Evolutionary conservation across 1,140 invertebrate genomes (phyloP).

Genomic region (Euschistus heros): DNA sequence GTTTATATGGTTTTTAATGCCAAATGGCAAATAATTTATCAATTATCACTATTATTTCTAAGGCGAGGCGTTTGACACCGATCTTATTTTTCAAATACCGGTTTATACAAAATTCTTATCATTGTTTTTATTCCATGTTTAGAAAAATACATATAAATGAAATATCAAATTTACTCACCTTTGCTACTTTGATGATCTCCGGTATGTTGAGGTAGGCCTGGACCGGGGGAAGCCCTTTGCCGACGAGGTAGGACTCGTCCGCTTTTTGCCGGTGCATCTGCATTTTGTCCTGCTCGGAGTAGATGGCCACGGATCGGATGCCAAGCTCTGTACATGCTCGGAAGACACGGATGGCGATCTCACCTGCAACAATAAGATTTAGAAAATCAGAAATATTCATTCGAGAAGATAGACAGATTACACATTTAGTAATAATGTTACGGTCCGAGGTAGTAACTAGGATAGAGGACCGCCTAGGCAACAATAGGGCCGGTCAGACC

Average conservation of each 20-base stretch:
- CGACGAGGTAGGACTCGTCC: constrained; percentile 96
- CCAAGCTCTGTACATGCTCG: constrained; percentile 95
- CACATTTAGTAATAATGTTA: too few species aligned
- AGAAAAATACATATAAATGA: background rate
- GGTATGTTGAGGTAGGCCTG: constrained; percentile 95
- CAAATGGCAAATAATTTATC: too few species aligned
- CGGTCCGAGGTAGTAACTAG: too few species aligned
- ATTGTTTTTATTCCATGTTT: background rate
- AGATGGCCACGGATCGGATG: constrained; percentile 93
- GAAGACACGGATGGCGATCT: constrained; percentile 97
- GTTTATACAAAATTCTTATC: too few species aligned
- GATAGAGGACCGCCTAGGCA: too few species aligned
- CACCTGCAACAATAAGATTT: constrained; percentile 48
- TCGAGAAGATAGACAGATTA: too few species aligned
- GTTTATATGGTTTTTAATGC: too few species aligned
- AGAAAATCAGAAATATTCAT: too few species aligned
- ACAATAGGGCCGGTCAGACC: too few species aligned
- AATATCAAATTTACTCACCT: constrained; percentile 39
- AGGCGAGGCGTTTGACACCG: too few species aligned
- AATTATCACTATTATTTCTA: too few species aligned
- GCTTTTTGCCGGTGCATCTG: constrained; percentile 97
- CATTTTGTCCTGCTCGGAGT: constrained; percentile 96
- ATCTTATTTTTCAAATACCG: too few species aligned
- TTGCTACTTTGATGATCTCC: constrained; percentile 91
- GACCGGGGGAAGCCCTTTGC: constrained; percentile 89